Conservation (phyloP, 2,888 invertebrate genomes). For the Harpalus rufipes region DNA sequence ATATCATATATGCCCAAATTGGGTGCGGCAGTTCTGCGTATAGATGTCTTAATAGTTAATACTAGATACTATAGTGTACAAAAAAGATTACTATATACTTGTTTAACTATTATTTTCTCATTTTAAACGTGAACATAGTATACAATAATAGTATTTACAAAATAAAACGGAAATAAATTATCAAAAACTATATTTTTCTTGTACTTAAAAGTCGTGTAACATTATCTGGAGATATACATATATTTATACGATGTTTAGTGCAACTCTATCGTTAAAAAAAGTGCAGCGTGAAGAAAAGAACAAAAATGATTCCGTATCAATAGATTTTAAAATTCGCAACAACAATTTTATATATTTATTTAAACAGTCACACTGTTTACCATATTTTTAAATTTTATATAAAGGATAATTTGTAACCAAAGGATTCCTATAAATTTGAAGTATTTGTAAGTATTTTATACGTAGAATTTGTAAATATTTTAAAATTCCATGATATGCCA, state of each 20-base stretch:
- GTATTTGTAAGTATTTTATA: constrained; percentile 48
- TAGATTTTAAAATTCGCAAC: background rate
- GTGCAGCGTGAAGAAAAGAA: background rate
- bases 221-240: background rate
- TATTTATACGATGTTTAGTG: constrained; percentile 2
- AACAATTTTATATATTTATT: background rate
- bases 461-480: constrained; percentile 26
- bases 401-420: constrained; percentile 39
- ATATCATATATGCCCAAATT: no score
- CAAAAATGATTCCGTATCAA: no score
- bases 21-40: background rate
- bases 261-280: background rate
- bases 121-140: constrained; percentile 18
- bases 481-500: constrained; percentile 32
- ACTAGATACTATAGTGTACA: background rate
- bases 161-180: background rate
- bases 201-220: constrained; percentile 12
- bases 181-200: constrained; percentile 1
- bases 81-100: background rate
- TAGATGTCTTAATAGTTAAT: background rate
- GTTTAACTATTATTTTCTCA: constrained; percentile 1
- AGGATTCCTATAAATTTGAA: constrained; percentile 31
- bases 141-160: constrained; percentile 26
- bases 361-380: constrained; percentile 6
- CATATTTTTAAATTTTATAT: constrained; percentile 24